These are phyloP conservation scores for Poeciliopsis gracilis DNA, from an alignment of 2,797 vertebrate species.

Conservation along the genomic window DNA sequence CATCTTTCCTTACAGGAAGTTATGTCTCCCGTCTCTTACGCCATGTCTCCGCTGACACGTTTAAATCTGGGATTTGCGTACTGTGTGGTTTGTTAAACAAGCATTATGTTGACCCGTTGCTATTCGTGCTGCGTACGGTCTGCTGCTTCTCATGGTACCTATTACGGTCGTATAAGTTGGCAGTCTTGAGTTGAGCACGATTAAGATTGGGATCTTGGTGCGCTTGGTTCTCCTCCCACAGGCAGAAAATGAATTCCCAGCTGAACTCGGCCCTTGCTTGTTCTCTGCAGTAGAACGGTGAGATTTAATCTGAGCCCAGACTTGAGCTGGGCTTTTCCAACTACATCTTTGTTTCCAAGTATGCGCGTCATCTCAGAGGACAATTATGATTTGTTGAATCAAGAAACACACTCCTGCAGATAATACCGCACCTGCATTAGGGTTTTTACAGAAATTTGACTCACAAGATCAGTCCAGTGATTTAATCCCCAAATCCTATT, in stretches of 20 bases:
- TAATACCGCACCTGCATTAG: not conserved
- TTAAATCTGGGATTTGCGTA: slow-evolving; percentile 14
- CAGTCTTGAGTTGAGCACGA: slow-evolving; percentile 38
- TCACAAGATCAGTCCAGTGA: slow-evolving; percentile 23
- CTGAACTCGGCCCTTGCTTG: slow-evolving; percentile 46
- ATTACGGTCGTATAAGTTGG: slow-evolving; percentile 62
- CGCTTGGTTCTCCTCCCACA: slow-evolving; percentile 53
- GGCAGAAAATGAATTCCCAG: slow-evolving; percentile 56
- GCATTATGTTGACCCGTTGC: slow-evolving; percentile 43
- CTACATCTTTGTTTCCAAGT: slow-evolving; percentile 11
- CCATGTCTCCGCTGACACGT: not conserved
- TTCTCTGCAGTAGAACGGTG: slow-evolving; percentile 12
- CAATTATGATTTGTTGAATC: slow-evolving; percentile 10
- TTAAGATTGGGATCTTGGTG: slow-evolving; percentile 70
- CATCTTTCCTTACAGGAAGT: slow-evolving; percentile 59
- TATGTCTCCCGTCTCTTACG: slow-evolving; percentile 23
- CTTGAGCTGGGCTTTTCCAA: slow-evolving; percentile 24
- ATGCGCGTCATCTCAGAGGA: slow-evolving; percentile 6
- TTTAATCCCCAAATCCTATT: slow-evolving; percentile 48
- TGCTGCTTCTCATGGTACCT: slow-evolving; percentile 52
- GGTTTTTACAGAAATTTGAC: slow-evolving; percentile 9
- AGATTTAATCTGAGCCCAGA: slow-evolving; percentile 36
- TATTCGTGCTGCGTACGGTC: slow-evolving; percentile 43
- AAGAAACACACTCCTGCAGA: slow-evolving; percentile 5
- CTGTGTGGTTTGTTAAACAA: slow-evolving; percentile 47